A percentile compares a stretch with the other conserved stretches of the same genome.
These are phyloP conservation scores for Aptenodytes patagonicus DNA, from an alignment of 2,113 vertebrate genomes.

Conservation along the genomic window DNA sequence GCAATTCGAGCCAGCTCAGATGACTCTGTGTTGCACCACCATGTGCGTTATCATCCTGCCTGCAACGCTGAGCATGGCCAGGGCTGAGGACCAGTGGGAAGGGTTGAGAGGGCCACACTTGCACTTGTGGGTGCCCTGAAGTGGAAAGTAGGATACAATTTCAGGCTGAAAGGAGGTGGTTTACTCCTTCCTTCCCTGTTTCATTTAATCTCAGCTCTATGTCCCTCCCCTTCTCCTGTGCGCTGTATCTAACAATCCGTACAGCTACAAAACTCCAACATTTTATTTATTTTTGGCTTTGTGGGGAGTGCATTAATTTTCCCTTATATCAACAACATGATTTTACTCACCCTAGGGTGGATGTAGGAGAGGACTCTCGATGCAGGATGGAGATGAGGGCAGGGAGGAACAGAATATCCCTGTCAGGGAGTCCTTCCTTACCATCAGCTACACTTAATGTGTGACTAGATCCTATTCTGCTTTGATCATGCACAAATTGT, in stretches of 20 bases:
- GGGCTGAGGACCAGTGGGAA: fast-evolving
- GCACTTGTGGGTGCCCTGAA: background rate
- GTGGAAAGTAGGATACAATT: background rate
- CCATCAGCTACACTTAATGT: too few species aligned
- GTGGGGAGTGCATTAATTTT: background rate
- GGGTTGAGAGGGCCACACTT: background rate
- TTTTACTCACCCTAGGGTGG: background rate
- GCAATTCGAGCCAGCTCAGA: background rate
- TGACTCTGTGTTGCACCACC: too few species aligned
- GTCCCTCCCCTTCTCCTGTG: background rate
- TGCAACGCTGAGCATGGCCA: fast-evolving
- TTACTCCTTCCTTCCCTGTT: background rate
- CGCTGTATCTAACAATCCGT: too few species aligned
- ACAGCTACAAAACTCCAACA: background rate
- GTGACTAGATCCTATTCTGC: background rate
- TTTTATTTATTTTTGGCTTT: background rate
- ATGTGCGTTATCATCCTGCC: background rate
- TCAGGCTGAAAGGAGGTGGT: background rate
- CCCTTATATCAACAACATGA: background rate
- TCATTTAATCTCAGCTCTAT: background rate
- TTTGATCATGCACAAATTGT: background rate
- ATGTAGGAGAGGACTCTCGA: background rate
- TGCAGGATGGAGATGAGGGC: background rate
- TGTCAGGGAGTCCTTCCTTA: background rate
- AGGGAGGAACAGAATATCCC: background rate